A percentile compares a stretch with the other conserved stretches of the same genome.
phyloP scores from a whole-genome alignment of 2,797 vertebrate genomes.

The Morus bassanus region DNA sequence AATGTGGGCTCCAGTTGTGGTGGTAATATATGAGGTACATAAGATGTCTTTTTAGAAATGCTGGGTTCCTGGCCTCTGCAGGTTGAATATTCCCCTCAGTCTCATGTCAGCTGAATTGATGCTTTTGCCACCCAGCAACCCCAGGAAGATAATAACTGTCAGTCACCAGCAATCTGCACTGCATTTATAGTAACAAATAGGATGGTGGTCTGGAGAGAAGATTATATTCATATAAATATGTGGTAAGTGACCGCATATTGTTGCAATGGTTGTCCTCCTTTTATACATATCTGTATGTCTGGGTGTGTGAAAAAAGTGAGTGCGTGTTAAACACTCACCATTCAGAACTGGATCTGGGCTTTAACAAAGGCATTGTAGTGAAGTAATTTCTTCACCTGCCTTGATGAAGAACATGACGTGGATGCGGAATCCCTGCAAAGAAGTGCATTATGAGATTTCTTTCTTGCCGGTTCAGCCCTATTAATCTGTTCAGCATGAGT shows the following conservation, averaged over 20 bases:
- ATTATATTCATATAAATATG: neutral
- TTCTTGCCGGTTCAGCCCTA: constrained; percentile 40
- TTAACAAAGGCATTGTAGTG: neutral
- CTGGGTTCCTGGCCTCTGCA: neutral
- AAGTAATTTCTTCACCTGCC: constrained; percentile 36
- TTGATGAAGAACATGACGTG: neutral
- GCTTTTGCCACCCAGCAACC: constrained; percentile 11
- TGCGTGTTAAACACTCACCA: neutral
- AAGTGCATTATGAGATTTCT: constrained; percentile 41
- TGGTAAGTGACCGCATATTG: neutral
- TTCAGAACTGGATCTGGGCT: neutral
- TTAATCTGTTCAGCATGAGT: constrained; percentile 58
- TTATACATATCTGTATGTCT: neutral
- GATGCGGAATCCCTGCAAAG: constrained; percentile 15
- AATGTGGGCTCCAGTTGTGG: neutral
- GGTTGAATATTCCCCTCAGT: neutral
- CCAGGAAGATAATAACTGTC: constrained; percentile 5
- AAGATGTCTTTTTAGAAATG: neutral
- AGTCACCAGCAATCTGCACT: neutral
- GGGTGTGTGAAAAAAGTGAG: fast-evolving
- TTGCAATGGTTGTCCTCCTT: neutral
- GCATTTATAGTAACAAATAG: neutral
- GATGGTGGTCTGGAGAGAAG: neutral
- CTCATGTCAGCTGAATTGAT: neutral
- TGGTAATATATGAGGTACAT: neutral